phyloP scores from a whole-genome alignment of 2,113 vertebrate genomes.

The Pomatostomus ruficeps region DNA sequence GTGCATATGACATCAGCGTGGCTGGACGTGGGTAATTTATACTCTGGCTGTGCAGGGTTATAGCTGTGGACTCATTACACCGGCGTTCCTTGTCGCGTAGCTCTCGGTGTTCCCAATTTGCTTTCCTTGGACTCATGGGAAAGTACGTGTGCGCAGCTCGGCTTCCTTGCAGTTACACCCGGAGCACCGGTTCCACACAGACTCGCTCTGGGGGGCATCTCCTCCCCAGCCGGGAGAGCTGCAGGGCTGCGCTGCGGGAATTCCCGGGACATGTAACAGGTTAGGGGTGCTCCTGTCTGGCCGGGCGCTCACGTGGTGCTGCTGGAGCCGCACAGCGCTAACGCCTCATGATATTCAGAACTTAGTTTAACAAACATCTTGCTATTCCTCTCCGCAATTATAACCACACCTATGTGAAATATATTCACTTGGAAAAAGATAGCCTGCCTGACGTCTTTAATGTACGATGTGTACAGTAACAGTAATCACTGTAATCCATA shows the following conservation, averaged over 20 bases:
- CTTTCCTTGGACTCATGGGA: background rate
- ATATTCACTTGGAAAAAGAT: background rate
- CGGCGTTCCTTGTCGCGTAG: background rate
- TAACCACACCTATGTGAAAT: background rate
- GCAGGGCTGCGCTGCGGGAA: background rate
- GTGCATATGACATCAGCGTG: background rate
- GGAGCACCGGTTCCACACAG: background rate
- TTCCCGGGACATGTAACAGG: background rate
- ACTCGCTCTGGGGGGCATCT: background rate
- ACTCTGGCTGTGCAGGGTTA: background rate
- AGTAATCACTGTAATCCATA: background rate
- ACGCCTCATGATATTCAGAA: background rate
- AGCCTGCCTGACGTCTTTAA: background rate
- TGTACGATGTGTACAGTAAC: rapidly evolving
- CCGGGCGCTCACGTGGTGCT: background rate
- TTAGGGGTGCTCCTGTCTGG: background rate
- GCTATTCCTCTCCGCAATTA: background rate
- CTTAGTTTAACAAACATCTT: background rate
- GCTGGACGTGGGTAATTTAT: background rate
- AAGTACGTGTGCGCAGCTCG: background rate
- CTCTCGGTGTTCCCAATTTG: rapidly evolving
- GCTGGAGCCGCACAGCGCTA: background rate
- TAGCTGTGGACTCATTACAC: background rate
- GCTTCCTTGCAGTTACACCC: background rate
- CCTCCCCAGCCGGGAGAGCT: background rate